Evolutionary conservation across 2,888 invertebrate species (phyloP).

Genomic region (Thera obeliscata): DNA sequence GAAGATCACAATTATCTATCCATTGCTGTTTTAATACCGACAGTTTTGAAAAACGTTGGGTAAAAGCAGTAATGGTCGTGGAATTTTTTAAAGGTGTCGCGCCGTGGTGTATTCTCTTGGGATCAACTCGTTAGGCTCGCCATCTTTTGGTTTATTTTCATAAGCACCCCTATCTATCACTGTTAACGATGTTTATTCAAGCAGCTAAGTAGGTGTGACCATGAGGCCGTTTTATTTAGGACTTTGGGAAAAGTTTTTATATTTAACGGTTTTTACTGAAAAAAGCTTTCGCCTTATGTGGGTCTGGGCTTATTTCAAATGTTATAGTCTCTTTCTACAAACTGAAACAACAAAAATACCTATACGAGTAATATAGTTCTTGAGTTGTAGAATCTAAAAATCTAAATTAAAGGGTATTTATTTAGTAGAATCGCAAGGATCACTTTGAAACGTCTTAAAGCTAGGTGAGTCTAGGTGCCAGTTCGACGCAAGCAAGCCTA

Average conservation of each 20-base stretch:
- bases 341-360: no score
- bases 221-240: constrained; percentile 36
- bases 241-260: neutral
- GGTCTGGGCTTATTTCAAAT: no score
- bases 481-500: no score
- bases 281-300: no score
- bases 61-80: constrained; percentile 50
- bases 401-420: no score
- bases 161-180: constrained; percentile 83
- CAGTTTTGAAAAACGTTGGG: neutral
- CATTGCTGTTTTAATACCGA: constrained; percentile 42
- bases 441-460: no score
- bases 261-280: no score
- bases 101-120: constrained; percentile 42
- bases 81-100: constrained; percentile 14
- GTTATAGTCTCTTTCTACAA: no score
- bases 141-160: constrained; percentile 81
- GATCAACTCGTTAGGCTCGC: constrained; percentile 71
- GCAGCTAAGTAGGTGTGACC: constrained; percentile 64
- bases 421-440: no score
- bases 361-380: no score
- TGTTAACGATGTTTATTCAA: constrained; percentile 85
- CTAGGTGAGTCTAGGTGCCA: no score
- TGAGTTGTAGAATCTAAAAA: no score
- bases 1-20: constrained; percentile 11